A percentile compares a stretch with the other conserved stretches of the same genome.
These are phyloP conservation scores for Eriosoma lanigerum DNA, from an alignment of 1,140 invertebrate species.

Conservation along the genomic window DNA sequence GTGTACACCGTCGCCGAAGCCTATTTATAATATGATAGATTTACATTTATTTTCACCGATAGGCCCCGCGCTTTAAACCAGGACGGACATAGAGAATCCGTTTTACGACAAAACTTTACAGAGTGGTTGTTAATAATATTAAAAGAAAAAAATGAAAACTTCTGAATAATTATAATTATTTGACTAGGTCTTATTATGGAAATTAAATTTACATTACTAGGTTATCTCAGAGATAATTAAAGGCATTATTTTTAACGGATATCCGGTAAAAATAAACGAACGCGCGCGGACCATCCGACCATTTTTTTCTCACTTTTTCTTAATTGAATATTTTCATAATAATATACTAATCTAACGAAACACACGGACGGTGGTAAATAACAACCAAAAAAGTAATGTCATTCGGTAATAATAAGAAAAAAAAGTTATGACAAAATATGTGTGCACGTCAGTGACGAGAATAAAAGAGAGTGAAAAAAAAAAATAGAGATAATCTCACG, in stretches of 20 bases:
- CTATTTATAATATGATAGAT: not conserved
- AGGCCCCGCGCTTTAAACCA: no score
- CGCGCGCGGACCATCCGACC: not conserved
- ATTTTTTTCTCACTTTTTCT: no score
- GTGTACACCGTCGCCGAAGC: not conserved
- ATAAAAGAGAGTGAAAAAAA: not conserved
- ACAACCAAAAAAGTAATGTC: not conserved
- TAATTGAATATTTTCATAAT: no score
- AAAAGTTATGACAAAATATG: not conserved
- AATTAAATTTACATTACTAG: no score
- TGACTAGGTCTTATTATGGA: no score
- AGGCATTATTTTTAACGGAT: not conserved
- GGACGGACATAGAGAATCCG: not conserved
- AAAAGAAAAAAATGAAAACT: no score
- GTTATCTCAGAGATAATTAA: no score
- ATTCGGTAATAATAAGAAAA: not conserved
- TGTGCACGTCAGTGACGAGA: not conserved
- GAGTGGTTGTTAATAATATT: no score
- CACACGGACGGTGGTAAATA: not conserved
- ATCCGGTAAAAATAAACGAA: slow-evolving; percentile 6
- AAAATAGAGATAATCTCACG: slow-evolving; percentile 10
- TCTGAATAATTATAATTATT: no score
- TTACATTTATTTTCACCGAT: not conserved
- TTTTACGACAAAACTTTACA: no score
- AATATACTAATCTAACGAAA: no score